Evolutionary conservation across 1,140 invertebrate species (phyloP).

Genomic region (Bombus sibiricus): DNA sequence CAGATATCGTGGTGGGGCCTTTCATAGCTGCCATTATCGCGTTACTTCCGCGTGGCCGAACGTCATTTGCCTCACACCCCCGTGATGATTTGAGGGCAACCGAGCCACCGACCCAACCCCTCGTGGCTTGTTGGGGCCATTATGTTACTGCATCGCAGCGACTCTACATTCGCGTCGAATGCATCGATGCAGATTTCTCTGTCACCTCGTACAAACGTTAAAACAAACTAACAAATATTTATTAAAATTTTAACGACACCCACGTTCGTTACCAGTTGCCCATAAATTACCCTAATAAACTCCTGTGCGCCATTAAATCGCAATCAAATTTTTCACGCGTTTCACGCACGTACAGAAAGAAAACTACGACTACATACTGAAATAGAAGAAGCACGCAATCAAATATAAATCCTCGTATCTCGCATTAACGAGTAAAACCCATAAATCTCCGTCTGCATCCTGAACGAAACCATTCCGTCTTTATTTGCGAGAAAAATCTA

Average conservation of each 20-base stretch:
- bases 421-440: conserved; percentile 14
- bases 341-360: background rate
- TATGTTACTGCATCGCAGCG: conserved; percentile 58
- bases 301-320: background rate
- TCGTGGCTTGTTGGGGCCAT: conserved; percentile 61
- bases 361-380: background rate
- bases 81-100: conserved; percentile 80
- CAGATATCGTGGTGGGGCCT: conserved; percentile 73
- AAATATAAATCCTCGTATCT: background rate
- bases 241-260: background rate
- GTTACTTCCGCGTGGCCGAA: conserved; percentile 77
- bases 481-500: background rate
- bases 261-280: background rate
- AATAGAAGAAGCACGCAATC: background rate
- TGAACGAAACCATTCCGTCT: background rate
- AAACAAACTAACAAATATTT: conserved; percentile 30
- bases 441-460: background rate
- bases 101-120: conserved; percentile 67
- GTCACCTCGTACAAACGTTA: conserved; percentile 4
- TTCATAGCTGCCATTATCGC: conserved; percentile 78
- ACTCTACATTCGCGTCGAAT: conserved; percentile 52
- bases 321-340: background rate
- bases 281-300: background rate
- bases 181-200: conserved; percentile 45
- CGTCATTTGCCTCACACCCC: conserved; percentile 77